Evolutionary conservation across 2,888 invertebrate species (phyloP), one percentile per base, ranked within the genome.

Genomic region (Rhagonycha fulva): DNA sequence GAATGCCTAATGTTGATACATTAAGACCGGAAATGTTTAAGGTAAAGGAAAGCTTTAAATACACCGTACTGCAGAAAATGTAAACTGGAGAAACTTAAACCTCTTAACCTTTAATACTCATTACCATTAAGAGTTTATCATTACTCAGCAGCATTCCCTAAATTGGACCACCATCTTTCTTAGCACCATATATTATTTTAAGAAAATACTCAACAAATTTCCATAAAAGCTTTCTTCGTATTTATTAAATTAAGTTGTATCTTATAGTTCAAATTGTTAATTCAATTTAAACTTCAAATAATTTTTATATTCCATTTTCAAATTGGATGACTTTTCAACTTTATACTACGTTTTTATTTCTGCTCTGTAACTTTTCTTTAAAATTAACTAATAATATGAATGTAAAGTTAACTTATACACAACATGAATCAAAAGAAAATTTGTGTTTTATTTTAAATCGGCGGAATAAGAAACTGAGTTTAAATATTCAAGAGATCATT

Each of bases 61-160:
- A 62, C 24, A 66, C 63, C 63, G 23, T 63, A 23, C 26, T 66
- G 19, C 70, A 68, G 71, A 71, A 69, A 73, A 69, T 73, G 66
- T 68, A 76, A 76, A 72, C 68, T 66, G 63, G 62, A 24, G 72
- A 73, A 74, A 68, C 68, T 76, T 76, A 74, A 76, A 74, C 76
- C 71, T 76, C 70, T 71, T 74, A 74, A 63, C 76, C 69, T 73
- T 71, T 73, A 67, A 71, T 76, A 73, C 72, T 73, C 76, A 71
- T 74, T 74, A 76, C 71, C 76, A 68, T 74, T 74, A 76, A 63
- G 70, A 69, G 30, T 73, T 72, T 60, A 70, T 70, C 70, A 72
- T 72, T 71, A 67, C 62, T 75, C 61, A 24, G 70, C 66, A 26
- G 62, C 60, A 71, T 70, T 73, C 67, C 28, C 63, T 68, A 70